Conservation (phyloP, 2,113 vertebrate genomes). For the Chamaetylas fuelleborni region DNA sequence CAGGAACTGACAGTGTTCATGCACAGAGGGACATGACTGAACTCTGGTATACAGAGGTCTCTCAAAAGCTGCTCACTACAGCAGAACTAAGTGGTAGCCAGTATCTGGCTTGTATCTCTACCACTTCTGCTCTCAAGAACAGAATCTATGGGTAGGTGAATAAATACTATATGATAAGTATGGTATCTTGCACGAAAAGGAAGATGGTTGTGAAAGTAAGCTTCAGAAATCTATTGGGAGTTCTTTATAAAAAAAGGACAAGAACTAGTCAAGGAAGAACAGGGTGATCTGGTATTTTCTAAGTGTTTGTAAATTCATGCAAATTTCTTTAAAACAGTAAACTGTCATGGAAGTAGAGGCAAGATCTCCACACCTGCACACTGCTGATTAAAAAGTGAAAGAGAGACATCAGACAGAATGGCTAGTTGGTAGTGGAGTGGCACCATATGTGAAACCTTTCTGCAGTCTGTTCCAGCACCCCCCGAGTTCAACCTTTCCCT, state of each 20-base stretch:
- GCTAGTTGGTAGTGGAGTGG: background rate
- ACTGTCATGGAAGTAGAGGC: background rate
- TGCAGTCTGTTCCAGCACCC: background rate
- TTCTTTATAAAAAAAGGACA: background rate
- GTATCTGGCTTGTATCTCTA: background rate
- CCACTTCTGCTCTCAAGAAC: background rate
- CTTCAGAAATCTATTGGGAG: background rate
- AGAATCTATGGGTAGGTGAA: background rate
- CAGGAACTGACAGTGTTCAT: background rate
- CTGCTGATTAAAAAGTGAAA: background rate
- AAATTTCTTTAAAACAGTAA: background rate
- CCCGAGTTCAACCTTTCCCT: background rate
- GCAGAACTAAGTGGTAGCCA: background rate
- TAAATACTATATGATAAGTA: background rate
- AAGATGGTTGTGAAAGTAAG: background rate
- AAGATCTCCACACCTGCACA: background rate
- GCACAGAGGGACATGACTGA: background rate
- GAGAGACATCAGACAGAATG: background rate
- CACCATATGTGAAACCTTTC: background rate
- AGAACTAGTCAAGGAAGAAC: background rate
- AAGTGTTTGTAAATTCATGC: background rate
- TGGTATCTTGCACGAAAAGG: background rate
- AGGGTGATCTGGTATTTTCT: background rate
- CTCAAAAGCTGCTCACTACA: background rate
- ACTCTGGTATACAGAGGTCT: background rate